Base-by-base conservation (phyloP, 1,140 invertebrate species). In the Antheraea pernyi region DNA sequence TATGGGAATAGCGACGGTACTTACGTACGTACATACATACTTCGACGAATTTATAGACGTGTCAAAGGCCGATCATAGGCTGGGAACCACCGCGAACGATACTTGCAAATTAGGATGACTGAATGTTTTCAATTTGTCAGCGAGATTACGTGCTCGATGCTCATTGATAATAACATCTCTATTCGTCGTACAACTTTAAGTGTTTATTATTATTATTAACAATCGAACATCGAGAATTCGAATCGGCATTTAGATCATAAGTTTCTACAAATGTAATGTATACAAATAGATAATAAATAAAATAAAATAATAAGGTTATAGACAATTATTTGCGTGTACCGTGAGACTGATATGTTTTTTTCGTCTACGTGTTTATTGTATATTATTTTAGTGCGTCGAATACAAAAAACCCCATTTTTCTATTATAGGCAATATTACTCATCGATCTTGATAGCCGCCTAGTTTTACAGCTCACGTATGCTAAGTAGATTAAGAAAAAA, bases 1-100 rank as follows among this genome's bases (percentile, higher is more conserved):
- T 87, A 88, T 89, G 88, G 77, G 74, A 79, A 80, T 75, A 81
- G 80, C 80, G 73, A 76, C 71, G 63, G 78, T 77, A 86, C 84
- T 85, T 85, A 84, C 77, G 80, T 86, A 78, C 76, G 65, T 80
- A 73, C 76, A 71, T 77, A 78, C 71, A 65, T 79, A 79, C 77
- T 84, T 81, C 81, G 75, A 72, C 73, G 81, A 84, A 85, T 86
- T 84, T 88, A 91, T 83, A 62, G 72, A 82, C 80, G 78, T 86
- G 82, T 89, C 83, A 88, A 86, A 88, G 83, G 83, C 77, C 80
- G 76, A 81, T 82, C 81, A 75, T 76, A 80, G 75, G 74, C 74
- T 84, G 80, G 77, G 81, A 88, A 85, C 74, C 70, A 67, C 71
- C 73, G 72, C 72, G 60, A 75, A 66, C 68, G 22, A 73, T 61